Evolutionary conservation across 2,888 invertebrate genomes (phyloP), one percentile per base, ranked within the genome.

Genomic region (Dryobotodes eremita): DNA sequence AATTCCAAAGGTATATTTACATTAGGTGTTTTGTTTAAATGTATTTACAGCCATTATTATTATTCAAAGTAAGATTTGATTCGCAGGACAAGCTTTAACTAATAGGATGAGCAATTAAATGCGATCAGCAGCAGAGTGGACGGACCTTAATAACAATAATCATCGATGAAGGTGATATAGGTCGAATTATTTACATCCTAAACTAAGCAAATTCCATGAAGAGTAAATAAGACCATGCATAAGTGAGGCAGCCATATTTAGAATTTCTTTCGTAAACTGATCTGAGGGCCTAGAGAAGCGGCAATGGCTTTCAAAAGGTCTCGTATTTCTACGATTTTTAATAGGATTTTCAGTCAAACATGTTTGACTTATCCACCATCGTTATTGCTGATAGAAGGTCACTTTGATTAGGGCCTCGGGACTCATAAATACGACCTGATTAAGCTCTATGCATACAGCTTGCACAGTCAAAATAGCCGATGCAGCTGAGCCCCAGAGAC

Each of bases 401-500:
- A 48, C 20, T 20, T 50, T 31, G 20, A 31, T 4, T 1, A 31
- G 13, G 13, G 68, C 20, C 15, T 31, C 20, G 13, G 20, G 26
- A 13, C 20, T 26, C 48, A 20, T 50, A 68, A 26, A 68, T 50
- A 31, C 23, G 23, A 31, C 31, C 23, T 68, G 69, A 15, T 23
- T 23, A 23, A 15, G 50, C 6, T 69, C 5, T 15, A 50, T 36
- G 23, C 72, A 62, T 72, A 62, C 23, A 53, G 13, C 5, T 31
- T 36, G 11, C 11, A 36, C 15, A 70, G 36, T 48, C 23, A 26
- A 57, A 65, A 64, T 36, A 57, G 57, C 26, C 13, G 26, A 57
- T 53, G 57, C 50, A 65, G 23, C n/a, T 64, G n/a, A n/a, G 53
- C 31, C 13, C 20, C 11, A 59, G 36, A 42, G 59, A 75, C 75